Base-by-base conservation (phyloP, 2,113 vertebrate genomes). In the Crotalus helleri region DNA sequence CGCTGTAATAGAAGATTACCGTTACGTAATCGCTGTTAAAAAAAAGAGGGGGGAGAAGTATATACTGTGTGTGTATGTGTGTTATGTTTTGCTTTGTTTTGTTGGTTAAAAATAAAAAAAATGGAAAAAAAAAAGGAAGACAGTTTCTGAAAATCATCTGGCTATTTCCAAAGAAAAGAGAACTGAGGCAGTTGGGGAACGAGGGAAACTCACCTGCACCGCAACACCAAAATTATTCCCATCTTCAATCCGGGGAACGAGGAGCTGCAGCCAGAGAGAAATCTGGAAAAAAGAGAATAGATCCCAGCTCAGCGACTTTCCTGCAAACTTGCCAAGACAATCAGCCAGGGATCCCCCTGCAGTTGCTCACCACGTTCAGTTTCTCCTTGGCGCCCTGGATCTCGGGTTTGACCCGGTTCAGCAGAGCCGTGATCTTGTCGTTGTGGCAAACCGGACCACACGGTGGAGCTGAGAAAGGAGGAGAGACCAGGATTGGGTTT, bases 151-250 rank as follows among this genome's bases (percentile, higher is more conserved):
- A 51, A 51, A 51, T 51, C 5, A 59, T 21, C 0, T 3, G 57
- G 23, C 23, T 9, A 23, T 53, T 24, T 21, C 0, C 12, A 7
- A 54, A 29, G 13, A 89, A 15, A 6, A 10, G 33, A 29, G 15
- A 81, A 26, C 5, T 19, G 1, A 0, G 6, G 44, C 19, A 5
- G 19, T 53, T 5, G 4, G 53, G 3, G 12, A n/a, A 3, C 26
- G 5, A 29, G 39, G 19, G 10, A 1, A 0, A 86, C 92, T 95
- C 15, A 99, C 98, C 98, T 99, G 98, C 21, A 99, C 98, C 1
- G 98, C 98, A 59, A 99, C 98, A n/a, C 98, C 98, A 92, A 99
- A 99, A 96, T 99, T 99, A 95, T 99, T 98, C 0, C 98, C 98
- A 61, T 99, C 98, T 91, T 99, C 98, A 96, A 99, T 98, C 94